phyloP scores from a whole-genome alignment of 2,797 vertebrate genomes.

The Sebastes miniatus region DNA sequence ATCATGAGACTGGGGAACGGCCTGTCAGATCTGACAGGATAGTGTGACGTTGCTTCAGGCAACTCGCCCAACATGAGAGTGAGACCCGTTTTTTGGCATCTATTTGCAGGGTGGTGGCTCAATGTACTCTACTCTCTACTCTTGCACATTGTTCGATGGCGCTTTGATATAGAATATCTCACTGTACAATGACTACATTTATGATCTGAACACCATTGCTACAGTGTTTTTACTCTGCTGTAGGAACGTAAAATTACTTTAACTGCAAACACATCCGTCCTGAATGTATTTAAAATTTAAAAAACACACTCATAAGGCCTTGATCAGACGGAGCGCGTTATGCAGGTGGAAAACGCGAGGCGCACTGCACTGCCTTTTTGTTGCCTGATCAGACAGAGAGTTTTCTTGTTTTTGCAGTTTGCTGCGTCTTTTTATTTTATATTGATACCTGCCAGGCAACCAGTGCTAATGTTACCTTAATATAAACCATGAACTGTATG shows the following conservation, averaged over 20 bases:
- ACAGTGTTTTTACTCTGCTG: background rate
- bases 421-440: too few species aligned
- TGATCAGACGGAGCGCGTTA: too few species aligned
- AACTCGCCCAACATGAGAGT: background rate
- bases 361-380: too few species aligned
- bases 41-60: background rate
- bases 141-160: background rate
- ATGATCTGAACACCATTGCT: background rate
- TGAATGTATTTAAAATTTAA: background rate
- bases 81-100: constrained; percentile 1
- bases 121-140: background rate
- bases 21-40: constrained; percentile 10
- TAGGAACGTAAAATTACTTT: background rate
- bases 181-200: background rate
- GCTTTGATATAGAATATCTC: background rate
- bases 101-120: background rate
- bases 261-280: background rate
- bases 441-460: too few species aligned
- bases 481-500: too few species aligned
- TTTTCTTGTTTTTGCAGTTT: too few species aligned
- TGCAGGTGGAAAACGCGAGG: too few species aligned
- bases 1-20: constrained; percentile 15
- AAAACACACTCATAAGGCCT: background rate
- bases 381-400: too few species aligned
- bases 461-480: too few species aligned